phyloP scores from a whole-genome alignment of 30 jellyfish, hydroid and myxozoan genomes.

The Hydra vulgaris region DNA sequence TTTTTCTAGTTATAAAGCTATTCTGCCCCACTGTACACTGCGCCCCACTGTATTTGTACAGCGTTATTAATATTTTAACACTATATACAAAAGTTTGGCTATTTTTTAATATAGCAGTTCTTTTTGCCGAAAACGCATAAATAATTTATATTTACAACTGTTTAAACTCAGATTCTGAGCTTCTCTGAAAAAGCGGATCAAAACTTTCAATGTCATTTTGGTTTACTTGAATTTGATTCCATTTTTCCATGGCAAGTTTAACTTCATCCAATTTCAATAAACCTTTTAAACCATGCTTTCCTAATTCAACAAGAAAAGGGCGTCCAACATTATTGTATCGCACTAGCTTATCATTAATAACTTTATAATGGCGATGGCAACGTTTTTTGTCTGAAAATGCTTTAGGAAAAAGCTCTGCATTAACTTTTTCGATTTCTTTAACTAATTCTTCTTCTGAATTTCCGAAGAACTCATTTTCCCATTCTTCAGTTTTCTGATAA shows the following conservation, averaged over 20 bases:
- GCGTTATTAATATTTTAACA: too few species aligned
- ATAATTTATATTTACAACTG: too few species aligned
- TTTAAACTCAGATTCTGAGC: constrained; percentile 15
- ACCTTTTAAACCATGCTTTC: constrained; percentile 48
- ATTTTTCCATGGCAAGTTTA: constrained; percentile 25
- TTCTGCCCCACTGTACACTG: too few species aligned
- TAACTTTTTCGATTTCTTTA: constrained; percentile 24
- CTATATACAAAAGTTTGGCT: too few species aligned
- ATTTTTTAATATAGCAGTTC: too few species aligned
- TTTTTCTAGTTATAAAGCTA: too few species aligned
- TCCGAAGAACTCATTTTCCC: constrained; percentile 73
- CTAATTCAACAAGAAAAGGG: constrained; percentile 63
- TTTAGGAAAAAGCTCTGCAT: constrained; percentile 32
- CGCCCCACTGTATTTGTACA: too few species aligned
- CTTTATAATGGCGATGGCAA: constrained; percentile 14
- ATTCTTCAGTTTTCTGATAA: constrained; percentile 54
- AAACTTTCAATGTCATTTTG: constrained; percentile 4
- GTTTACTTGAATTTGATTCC: constrained; percentile 40
- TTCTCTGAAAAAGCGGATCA: constrained; percentile 16
- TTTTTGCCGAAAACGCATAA: too few species aligned
- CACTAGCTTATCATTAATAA: constrained; percentile 41
- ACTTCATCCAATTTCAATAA: constrained; percentile 46
- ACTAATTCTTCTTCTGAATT: constrained; percentile 22
- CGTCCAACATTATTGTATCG: constrained; percentile 68
- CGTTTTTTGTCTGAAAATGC: constrained; percentile 13